These are phyloP conservation scores for Physocephala rufipes DNA, from an alignment of 2,888 invertebrate species.

Conservation along the genomic window DNA sequence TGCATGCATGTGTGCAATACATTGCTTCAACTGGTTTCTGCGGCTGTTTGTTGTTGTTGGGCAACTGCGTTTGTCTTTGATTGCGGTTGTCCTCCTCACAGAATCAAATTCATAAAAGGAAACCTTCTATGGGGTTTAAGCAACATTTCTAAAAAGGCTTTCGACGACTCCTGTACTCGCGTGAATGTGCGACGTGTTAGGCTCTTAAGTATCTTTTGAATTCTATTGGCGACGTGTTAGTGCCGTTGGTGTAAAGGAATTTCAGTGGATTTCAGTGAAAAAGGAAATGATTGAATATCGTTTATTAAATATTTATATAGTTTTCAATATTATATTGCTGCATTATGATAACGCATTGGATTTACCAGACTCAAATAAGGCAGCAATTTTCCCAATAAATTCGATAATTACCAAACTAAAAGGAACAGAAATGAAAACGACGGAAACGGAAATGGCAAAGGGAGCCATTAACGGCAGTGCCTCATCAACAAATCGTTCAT, in stretches of 20 bases:
- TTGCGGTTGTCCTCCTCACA: not conserved
- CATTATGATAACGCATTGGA: not conserved
- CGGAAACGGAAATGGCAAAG: conserved; percentile 12
- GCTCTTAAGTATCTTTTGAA: not conserved
- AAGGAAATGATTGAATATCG: not conserved
- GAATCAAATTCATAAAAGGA: conserved; percentile 21
- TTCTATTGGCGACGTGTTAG: not conserved
- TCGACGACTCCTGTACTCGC: not conserved
- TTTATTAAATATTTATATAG: not conserved
- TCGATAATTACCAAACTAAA: no score
- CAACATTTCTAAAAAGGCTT: conserved; percentile 16
- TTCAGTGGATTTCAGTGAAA: not conserved
- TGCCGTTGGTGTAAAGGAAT: no score
- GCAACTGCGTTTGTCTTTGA: not conserved
- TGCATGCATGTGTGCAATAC: not conserved
- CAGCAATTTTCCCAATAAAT: conserved; percentile 18
- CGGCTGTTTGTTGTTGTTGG: not conserved
- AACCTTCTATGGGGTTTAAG: not conserved
- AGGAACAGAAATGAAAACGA: not conserved
- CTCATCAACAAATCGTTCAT: not conserved
- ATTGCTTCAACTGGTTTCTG: not conserved
- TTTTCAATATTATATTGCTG: not conserved
- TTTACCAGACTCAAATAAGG: conserved; percentile 24
- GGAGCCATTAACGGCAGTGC: not conserved
- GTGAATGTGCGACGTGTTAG: not conserved